These are phyloP conservation scores for Leptogaster cylindrica DNA, from an alignment of 2,888 invertebrate species.

Conservation along the genomic window DNA sequence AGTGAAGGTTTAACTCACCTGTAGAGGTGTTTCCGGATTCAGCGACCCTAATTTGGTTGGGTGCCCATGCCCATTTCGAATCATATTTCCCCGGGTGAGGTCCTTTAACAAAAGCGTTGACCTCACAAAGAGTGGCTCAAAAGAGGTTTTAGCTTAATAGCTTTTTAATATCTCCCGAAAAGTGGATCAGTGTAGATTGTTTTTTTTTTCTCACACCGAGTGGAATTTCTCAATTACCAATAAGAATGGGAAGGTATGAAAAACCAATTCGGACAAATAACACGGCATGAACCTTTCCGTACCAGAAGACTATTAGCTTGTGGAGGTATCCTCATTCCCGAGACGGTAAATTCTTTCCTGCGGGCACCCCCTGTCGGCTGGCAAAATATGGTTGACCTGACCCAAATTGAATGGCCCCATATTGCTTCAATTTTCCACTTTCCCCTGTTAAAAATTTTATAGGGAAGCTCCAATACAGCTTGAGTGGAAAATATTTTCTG, in stretches of 20 bases:
- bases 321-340: not conserved
- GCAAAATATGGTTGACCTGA: constrained; percentile 38
- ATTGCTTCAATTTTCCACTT: constrained; percentile 40
- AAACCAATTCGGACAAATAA: constrained; percentile 35
- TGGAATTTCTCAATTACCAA: constrained; percentile 40
- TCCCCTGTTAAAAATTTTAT: constrained; percentile 35
- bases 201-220: constrained; percentile 6
- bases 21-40: no score
- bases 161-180: constrained; percentile 22
- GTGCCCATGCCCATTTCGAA: constrained; percentile 2
- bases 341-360: constrained; percentile 9
- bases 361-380: constrained; percentile 22
- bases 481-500: constrained; percentile 39
- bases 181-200: constrained; percentile 31
- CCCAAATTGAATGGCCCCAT: constrained; percentile 41
- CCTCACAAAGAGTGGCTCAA: not conserved
- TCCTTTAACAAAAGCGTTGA: not conserved
- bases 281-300: constrained; percentile 18
- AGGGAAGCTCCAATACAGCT: constrained; percentile 28
- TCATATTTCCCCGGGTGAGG: constrained; percentile 1
- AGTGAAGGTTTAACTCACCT: no score
- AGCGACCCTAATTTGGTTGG: constrained; percentile 8
- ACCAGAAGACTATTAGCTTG: constrained; percentile 30
- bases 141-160: constrained; percentile 22
- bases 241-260: constrained; percentile 38